Evolutionary conservation across 2,113 vertebrate genomes (phyloP).

Genomic region (Penelope pileata): DNA sequence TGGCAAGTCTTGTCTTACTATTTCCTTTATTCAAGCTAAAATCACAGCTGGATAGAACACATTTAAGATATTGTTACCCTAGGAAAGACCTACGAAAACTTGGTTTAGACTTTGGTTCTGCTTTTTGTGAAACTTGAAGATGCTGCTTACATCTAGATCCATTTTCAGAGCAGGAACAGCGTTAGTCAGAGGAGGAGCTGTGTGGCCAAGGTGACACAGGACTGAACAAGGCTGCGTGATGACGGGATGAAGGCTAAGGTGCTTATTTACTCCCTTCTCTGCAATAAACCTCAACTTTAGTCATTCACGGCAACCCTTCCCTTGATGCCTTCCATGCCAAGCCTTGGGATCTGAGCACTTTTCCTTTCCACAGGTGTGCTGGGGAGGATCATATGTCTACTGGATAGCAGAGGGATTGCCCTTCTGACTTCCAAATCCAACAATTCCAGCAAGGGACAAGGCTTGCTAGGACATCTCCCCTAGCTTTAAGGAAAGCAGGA

Average conservation of each 20-base stretch:
- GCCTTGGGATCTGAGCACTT: neutral
- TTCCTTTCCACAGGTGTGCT: neutral
- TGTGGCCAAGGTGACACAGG: neutral
- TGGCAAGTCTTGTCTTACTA: neutral
- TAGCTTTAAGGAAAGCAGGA: neutral
- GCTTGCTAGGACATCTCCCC: neutral
- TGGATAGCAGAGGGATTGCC: neutral
- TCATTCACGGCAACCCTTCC: neutral
- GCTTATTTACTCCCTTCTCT: neutral
- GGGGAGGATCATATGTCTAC: neutral
- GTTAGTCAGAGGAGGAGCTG: neutral
- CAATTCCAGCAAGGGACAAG: neutral
- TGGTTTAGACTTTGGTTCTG: neutral
- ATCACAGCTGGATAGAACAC: neutral
- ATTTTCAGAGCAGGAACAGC: neutral
- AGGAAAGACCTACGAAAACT: neutral
- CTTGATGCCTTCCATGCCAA: neutral
- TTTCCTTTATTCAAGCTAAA: neutral
- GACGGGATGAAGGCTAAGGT: neutral
- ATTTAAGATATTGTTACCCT: neutral
- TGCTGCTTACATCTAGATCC: neutral
- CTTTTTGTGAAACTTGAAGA: neutral
- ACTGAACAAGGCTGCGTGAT: neutral
- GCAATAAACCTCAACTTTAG: neutral
- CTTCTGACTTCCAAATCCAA: neutral